These are phyloP conservation scores for Ennomos quercinarius DNA, from an alignment of 2,888 invertebrate species.

Conservation along the genomic window DNA sequence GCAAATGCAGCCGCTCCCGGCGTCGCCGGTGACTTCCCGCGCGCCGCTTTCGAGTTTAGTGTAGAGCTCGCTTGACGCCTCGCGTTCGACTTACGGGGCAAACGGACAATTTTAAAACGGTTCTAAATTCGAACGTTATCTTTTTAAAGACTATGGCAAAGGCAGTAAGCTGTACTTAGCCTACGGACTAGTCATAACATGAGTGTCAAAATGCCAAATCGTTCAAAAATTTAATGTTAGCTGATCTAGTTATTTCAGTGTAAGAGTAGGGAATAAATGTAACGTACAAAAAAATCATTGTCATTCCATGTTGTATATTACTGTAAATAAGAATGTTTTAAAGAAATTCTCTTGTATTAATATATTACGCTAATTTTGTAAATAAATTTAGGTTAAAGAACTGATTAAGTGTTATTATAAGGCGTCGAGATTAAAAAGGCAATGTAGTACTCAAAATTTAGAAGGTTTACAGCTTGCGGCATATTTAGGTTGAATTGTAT, in stretches of 20 bases:
- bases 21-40: conserved; percentile 87
- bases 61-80: conserved; percentile 79
- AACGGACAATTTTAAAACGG: conserved; percentile 52
- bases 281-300: conserved; percentile 81
- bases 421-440: conserved; percentile 13
- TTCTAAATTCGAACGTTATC: conserved; percentile 43
- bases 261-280: conserved; percentile 52
- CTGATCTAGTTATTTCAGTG: conserved; percentile 28
- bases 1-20: conserved; percentile 81
- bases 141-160: conserved; percentile 16
- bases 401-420: conserved; percentile 43
- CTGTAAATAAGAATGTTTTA: conserved; percentile 75
- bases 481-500: conserved; percentile 1
- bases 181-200: conserved; percentile 50
- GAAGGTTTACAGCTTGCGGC: conserved; percentile 11
- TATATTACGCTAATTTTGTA: conserved; percentile 72
- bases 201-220: conserved; percentile 66
- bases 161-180: conserved; percentile 33
- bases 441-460: conserved; percentile 10
- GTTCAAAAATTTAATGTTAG: conserved; percentile 57
- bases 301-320: conserved; percentile 74
- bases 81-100: conserved; percentile 54
- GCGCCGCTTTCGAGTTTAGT: conserved; percentile 89
- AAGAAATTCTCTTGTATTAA: conserved; percentile 68
- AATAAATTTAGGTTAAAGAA: conserved; percentile 67